Conservation (phyloP, 2,888 invertebrate species). For the Zeuzera pyrina region DNA sequence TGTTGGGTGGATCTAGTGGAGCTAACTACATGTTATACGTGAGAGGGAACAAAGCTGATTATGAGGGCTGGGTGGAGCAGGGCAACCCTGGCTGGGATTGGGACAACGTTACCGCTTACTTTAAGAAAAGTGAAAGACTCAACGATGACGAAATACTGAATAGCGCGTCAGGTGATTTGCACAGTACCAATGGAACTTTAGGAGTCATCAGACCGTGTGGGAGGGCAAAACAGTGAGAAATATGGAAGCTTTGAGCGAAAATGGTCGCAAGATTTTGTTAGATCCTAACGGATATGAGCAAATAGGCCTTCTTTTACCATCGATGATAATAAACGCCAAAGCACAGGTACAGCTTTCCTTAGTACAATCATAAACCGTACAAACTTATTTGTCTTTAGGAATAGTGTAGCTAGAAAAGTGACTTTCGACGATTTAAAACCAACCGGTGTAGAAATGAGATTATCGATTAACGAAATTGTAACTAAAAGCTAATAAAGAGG, state of each 20-base stretch:
- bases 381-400: constrained; percentile 7
- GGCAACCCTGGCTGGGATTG: constrained; percentile 65
- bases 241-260: constrained; percentile 2
- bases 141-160: constrained; percentile 3
- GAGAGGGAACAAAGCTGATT: constrained; percentile 72
- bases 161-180: constrained; percentile 4
- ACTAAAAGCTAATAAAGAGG: constrained; percentile 7
- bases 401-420: constrained; percentile 3
- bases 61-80: constrained; percentile 40
- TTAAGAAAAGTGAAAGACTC: constrained; percentile 8
- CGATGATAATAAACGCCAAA: constrained; percentile 6
- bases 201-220: constrained; percentile 4
- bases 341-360: constrained; percentile 6
- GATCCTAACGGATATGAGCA: constrained; percentile 9
- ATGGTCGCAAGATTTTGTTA: not conserved
- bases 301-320: constrained; percentile 8
- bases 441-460: constrained; percentile 6
- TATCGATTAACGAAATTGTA: constrained; percentile 1
- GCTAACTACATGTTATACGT: constrained; percentile 75
- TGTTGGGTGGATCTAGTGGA: constrained; percentile 72
- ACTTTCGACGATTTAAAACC: constrained; percentile 5
- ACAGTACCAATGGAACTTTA: constrained; percentile 53
- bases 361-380: constrained; percentile 2
- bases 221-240: not conserved
- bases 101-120: constrained; percentile 39